A percentile compares a stretch with the other conserved stretches of the same genome.
Evolutionary conservation across 1,140 invertebrate species (phyloP).

Genomic region (Carcinoscorpius rotundicauda): DNA sequence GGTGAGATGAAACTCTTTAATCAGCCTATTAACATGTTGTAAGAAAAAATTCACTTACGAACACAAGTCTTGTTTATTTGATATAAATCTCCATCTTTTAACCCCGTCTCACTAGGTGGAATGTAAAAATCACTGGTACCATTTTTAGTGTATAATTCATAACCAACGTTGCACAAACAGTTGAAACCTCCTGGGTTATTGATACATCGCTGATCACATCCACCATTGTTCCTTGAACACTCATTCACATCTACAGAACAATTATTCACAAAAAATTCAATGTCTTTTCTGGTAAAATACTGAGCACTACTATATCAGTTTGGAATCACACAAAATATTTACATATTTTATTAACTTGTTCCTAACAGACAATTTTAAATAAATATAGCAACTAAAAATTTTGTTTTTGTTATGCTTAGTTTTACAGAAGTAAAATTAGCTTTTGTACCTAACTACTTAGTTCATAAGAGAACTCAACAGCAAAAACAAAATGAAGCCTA

Average conservation of each 20-base stretch:
- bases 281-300: too few species aligned
- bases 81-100: slow-evolving; percentile 72
- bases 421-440: not conserved
- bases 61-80: slow-evolving; percentile 93
- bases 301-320: too few species aligned
- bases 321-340: too few species aligned
- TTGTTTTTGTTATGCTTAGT: too few species aligned
- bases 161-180: slow-evolving; percentile 85
- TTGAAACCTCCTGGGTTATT: slow-evolving; percentile 74
- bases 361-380: too few species aligned
- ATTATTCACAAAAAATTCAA: not conserved
- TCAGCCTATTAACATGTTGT: too few species aligned
- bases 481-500: not conserved
- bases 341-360: too few species aligned
- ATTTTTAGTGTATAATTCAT: slow-evolving; percentile 74
- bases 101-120: slow-evolving; percentile 67
- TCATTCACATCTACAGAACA: slow-evolving; percentile 66
- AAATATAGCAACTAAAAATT: too few species aligned
- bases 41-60: slow-evolving; percentile 30
- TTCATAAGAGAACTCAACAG: slow-evolving; percentile 4
- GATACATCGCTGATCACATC: slow-evolving; percentile 86
- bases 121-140: slow-evolving; percentile 83
- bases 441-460: not conserved
- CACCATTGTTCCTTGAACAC: slow-evolving; percentile 75
- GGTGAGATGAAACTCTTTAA: too few species aligned